phyloP scores from a whole-genome alignment of 2,888 invertebrate genomes.

The Bruchidius siliquastri region DNA sequence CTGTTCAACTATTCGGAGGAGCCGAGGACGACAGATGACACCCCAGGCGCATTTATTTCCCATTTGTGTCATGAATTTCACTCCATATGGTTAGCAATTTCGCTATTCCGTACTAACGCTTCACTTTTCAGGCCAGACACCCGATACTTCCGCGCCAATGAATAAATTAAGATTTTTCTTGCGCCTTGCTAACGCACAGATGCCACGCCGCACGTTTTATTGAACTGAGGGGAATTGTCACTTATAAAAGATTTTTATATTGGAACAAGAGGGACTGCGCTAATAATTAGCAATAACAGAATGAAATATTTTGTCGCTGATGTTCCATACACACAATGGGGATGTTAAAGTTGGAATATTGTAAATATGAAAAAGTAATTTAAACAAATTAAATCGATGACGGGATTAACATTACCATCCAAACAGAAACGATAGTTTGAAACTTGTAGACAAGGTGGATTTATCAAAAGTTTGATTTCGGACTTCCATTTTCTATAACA shows the following conservation, averaged over 20 bases:
- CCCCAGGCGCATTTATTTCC: constrained; percentile 30
- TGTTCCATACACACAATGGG: too few species aligned
- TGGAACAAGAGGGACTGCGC: too few species aligned
- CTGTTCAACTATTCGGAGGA: constrained; percentile 14
- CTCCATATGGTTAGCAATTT: constrained; percentile 20
- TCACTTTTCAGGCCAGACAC: neutral
- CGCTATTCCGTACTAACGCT: neutral
- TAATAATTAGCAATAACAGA: too few species aligned
- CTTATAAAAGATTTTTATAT: neutral
- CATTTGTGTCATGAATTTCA: constrained; percentile 30
- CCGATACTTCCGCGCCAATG: neutral
- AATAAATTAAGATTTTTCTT: neutral
- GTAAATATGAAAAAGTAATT: too few species aligned
- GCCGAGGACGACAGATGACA: constrained; percentile 21
- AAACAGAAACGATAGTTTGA: too few species aligned
- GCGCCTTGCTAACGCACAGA: neutral
- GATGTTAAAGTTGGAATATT: too few species aligned
- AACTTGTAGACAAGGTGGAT: too few species aligned
- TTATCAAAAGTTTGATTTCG: too few species aligned
- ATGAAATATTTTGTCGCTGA: too few species aligned
- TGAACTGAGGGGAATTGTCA: neutral
- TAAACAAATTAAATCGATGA: too few species aligned
- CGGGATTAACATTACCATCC: too few species aligned
- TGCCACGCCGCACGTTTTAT: neutral
- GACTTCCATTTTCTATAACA: too few species aligned